Evolutionary conservation across 2,888 invertebrate species (phyloP), one percentile per base, ranked within the genome.

Genomic region (Autographa gamma): DNA sequence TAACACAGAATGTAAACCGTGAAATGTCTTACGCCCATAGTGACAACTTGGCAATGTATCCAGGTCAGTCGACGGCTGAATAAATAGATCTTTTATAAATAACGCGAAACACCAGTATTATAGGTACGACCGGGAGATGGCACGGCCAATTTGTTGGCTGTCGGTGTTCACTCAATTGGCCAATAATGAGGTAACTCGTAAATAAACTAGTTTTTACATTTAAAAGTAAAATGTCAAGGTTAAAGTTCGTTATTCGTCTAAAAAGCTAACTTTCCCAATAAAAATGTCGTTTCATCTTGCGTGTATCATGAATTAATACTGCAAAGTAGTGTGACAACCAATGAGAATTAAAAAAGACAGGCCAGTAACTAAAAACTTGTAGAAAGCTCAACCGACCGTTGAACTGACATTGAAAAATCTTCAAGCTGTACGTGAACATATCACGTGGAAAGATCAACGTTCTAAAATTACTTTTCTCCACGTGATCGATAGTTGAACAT

Each of bases 41-140:
- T 89, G 90, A 90, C 89, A 91, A 86, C 85, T 89, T 91, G 91
- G 89, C 92, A 87, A 83, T 86, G 90, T 90, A 94, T 93, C 88
- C 92, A 93, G 95, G 95, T 94, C 94, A 91, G 80, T 81, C 87
- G 86, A 84, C 93, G 91, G 92, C 92, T 93, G 94, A 93, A 93
- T 92, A 95, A 95, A 95, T 94, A 94, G 92, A 84, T 89, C 83
- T 91, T 91, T 92, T 94, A 94, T 93, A 93, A 94, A 94, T 94
- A 94, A 92, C 90, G 84, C 87, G 80, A 88, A 88, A 88, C 86
- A 84, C 84, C 74, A 79, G 82, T 80, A 86, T 79, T 80, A 83
- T 84, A n/a, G n/a, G n/a, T n/a, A 85, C 85, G 85, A 82, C 85
- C 75, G 85, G 76, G 81, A 74, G 79, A 73, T 81, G 77, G 80